Conservation (phyloP, 2,113 vertebrate genomes). For the Diglossa brunneiventris region DNA sequence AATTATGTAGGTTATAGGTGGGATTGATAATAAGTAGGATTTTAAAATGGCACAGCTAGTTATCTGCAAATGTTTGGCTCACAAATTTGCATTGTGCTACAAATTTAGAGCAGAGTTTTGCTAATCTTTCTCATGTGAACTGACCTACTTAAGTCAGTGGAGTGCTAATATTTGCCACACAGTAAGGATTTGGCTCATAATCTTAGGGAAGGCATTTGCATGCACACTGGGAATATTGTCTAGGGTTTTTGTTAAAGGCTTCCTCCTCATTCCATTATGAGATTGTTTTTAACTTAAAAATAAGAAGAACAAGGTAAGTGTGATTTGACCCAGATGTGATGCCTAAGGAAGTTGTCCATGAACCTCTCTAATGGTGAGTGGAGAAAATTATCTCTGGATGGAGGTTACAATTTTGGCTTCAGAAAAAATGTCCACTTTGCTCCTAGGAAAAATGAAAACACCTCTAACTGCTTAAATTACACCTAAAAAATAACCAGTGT, state of each 20-base stretch:
- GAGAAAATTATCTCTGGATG: not conserved
- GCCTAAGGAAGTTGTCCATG: not conserved
- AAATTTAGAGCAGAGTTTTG: slow-evolving; percentile 27
- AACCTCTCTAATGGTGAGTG: not conserved
- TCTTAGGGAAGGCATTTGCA: slow-evolving; percentile 11
- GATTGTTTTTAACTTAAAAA: not conserved
- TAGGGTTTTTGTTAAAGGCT: slow-evolving; percentile 23
- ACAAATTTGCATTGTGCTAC: not conserved
- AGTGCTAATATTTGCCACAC: slow-evolving; percentile 31
- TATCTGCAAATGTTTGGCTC: not conserved
- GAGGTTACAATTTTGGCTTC: not conserved
- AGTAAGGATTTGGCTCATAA: slow-evolving; percentile 41
- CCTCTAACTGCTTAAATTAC: not conserved
- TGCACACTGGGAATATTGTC: slow-evolving; percentile 14
- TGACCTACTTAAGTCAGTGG: slow-evolving; percentile 47
- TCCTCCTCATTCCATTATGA: not conserved
- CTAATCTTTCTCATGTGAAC: slow-evolving; percentile 46
- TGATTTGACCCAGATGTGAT: not conserved
- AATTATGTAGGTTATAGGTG: not conserved
- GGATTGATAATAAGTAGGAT: not conserved
- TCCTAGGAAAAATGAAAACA: not conserved
- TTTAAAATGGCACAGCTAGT: not conserved
- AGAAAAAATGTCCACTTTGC: not conserved
- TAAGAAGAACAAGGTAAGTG: not conserved
- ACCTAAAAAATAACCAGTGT: not conserved